phyloP scores from a whole-genome alignment of 2,888 invertebrate species.

The Alloscopus bannaensis region DNA sequence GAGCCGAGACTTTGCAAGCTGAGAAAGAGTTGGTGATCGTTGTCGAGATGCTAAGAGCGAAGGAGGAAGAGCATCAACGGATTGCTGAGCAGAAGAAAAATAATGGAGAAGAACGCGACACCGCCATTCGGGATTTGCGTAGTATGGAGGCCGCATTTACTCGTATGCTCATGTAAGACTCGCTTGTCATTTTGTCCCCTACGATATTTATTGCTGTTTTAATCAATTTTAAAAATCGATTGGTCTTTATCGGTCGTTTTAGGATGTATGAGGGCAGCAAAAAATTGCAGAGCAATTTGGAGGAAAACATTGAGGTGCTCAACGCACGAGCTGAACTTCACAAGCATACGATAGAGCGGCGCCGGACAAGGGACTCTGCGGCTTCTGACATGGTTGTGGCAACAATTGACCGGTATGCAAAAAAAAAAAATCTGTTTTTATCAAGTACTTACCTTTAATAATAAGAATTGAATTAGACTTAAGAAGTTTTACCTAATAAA shows the following conservation, averaged over 20 bases:
- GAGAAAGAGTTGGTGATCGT: background rate
- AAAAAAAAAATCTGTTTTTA: too few relatives aligned
- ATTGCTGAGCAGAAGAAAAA: background rate
- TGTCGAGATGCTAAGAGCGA: background rate
- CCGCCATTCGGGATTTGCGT: constrained; percentile 10
- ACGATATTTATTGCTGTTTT: too few relatives aligned
- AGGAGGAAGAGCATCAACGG: constrained; percentile 7
- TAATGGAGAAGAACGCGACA: constrained; percentile 1
- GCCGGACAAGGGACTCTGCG: constrained; percentile 8
- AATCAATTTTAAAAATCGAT: too few relatives aligned
- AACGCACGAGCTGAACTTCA: constrained; percentile 11
- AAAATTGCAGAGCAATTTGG: background rate
- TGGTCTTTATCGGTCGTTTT: too few relatives aligned
- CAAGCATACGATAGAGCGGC: background rate
- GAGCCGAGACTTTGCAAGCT: background rate
- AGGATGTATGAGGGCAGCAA: constrained; percentile 38
- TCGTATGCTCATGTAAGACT: constrained; percentile 32
- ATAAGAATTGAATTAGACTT: too few relatives aligned
- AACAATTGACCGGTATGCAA: too few relatives aligned
- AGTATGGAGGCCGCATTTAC: constrained; percentile 20
- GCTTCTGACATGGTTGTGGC: too few relatives aligned
- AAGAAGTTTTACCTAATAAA: too few relatives aligned
- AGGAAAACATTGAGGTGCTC: constrained; percentile 21
- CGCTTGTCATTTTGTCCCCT: too few relatives aligned
- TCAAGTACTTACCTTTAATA: too few relatives aligned